These are phyloP conservation scores for Polyommatus iphigenia DNA, from an alignment of 2,888 invertebrate genomes.

Conservation along the genomic window DNA sequence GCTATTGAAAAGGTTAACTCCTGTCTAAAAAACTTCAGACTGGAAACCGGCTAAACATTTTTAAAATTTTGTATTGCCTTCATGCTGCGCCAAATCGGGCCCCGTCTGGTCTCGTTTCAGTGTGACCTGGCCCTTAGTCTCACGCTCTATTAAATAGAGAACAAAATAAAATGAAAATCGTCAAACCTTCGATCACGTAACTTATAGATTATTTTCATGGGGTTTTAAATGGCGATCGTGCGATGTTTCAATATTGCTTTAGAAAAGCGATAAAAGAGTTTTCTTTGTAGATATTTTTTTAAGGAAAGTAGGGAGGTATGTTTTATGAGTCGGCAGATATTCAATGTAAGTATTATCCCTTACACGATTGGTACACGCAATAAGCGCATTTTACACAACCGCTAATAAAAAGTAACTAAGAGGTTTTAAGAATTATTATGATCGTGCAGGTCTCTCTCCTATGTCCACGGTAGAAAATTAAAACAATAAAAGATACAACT, in stretches of 20 bases:
- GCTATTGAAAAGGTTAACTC: no score
- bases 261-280: background rate
- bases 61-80: background rate
- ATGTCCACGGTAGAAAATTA: no score
- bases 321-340: background rate
- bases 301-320: background rate
- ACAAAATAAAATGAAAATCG: conserved; percentile 48
- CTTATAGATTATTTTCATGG: conserved; percentile 54
- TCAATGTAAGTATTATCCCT: no score
- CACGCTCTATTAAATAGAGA: conserved; percentile 48
- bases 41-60: background rate
- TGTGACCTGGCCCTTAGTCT: conserved; percentile 41
- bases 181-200: conserved; percentile 55
- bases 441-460: no score
- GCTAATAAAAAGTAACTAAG: no score
- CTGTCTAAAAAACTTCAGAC: no score
- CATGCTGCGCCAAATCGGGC: background rate
- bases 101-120: background rate
- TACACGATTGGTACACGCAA: no score
- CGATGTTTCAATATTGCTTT: conserved; percentile 54
- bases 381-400: no score
- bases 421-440: no score
- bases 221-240: conserved; percentile 62
- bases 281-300: background rate
- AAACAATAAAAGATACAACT: background rate